These are phyloP conservation scores for Leptinotarsa undecemlineata DNA, from an alignment of 1,140 invertebrate species.

Conservation along the genomic window DNA sequence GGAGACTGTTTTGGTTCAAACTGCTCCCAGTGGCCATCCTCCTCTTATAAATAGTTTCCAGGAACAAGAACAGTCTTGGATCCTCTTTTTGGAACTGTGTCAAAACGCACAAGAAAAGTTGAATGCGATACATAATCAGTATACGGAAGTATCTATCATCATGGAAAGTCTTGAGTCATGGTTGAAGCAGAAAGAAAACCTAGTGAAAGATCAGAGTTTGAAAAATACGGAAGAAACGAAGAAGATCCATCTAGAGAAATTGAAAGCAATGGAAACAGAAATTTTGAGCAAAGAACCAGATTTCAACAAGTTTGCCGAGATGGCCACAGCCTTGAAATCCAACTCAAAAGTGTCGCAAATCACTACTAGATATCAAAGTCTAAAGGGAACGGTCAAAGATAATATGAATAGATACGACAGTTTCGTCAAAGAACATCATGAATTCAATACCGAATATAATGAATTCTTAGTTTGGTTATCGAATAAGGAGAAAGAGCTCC, in stretches of 20 bases:
- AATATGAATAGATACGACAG: constrained; percentile 77
- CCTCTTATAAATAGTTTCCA: constrained; percentile 75
- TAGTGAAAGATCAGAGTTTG: constrained; percentile 87
- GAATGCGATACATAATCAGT: constrained; percentile 71
- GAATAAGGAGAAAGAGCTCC: constrained; percentile 70
- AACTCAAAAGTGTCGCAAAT: constrained; percentile 82
- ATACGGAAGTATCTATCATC: constrained; percentile 78
- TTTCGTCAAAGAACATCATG: constrained; percentile 82
- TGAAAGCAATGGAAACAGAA: constrained; percentile 75
- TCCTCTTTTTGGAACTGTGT: constrained; percentile 75
- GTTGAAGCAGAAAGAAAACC: constrained; percentile 81
- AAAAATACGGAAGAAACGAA: constrained; percentile 86
- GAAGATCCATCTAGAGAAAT: constrained; percentile 75
- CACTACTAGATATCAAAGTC: constrained; percentile 79
- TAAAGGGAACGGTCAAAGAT: constrained; percentile 83
- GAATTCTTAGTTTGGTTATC: constrained; percentile 77
- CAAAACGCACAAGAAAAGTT: constrained; percentile 68
- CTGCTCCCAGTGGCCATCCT: constrained; percentile 76
- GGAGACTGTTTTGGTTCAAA: constrained; percentile 75
- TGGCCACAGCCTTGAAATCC: constrained; percentile 72
- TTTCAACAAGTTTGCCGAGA: constrained; percentile 71
- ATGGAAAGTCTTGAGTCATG: constrained; percentile 79
- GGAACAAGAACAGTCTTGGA: constrained; percentile 75
- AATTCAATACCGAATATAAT: constrained; percentile 79
- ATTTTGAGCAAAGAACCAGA: constrained; percentile 72